Percentiles rank a stretch among this genome's conserved stretches.
These are phyloP conservation scores for Verasper variegatus DNA, from an alignment of 2,113 vertebrate genomes.

Conservation along the genomic window DNA sequence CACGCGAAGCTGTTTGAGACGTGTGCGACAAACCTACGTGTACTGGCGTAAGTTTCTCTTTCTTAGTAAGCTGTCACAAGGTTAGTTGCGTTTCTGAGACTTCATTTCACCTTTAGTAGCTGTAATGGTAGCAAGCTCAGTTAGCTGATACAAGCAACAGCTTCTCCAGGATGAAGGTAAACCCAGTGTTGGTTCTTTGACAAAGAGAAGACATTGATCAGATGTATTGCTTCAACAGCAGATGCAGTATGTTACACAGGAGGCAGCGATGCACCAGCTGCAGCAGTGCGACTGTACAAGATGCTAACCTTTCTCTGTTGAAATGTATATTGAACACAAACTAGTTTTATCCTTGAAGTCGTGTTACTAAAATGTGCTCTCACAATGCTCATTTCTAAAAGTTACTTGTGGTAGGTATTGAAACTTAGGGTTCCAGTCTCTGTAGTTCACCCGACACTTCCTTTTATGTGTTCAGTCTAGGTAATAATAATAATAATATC, in stretches of 20 bases:
- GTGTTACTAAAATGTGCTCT: too few species aligned
- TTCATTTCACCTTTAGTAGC: not conserved
- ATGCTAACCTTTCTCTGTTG: not conserved
- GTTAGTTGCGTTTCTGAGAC: not conserved
- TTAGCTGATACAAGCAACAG: too few species aligned
- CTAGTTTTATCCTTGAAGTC: too few species aligned
- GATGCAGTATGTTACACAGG: not conserved
- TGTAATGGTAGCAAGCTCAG: not conserved
- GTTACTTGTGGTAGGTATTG: too few species aligned
- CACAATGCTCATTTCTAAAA: too few species aligned
- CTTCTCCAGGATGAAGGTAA: too few species aligned
- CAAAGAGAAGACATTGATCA: too few species aligned
- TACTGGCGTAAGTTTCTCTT: not conserved
- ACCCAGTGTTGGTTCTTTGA: too few species aligned
- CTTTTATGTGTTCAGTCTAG: too few species aligned
- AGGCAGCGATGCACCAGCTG: not conserved
- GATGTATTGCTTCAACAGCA: not conserved
- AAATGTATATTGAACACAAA: not conserved
- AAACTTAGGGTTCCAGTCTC: too few species aligned
- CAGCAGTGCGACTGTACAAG: not conserved
- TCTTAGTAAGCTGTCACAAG: not conserved
- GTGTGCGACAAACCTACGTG: not conserved
- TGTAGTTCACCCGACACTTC: too few species aligned
- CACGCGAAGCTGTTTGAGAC: not conserved
- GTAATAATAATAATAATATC: too few species aligned